Base-by-base conservation (phyloP, 1,140 invertebrate genomes). In the Leucophenga varia region DNA sequence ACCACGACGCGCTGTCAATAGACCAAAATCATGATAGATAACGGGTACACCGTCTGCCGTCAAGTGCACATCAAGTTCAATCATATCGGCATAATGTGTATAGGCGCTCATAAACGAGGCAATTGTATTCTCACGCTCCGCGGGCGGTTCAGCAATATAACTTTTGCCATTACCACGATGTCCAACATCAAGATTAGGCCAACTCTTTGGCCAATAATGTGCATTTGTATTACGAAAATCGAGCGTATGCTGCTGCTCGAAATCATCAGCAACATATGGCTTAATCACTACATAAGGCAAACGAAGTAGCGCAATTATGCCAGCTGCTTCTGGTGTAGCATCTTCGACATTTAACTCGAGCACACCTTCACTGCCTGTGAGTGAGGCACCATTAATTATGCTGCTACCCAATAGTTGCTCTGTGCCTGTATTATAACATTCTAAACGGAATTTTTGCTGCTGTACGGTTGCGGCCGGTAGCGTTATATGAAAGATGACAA, bases 21-120 rank as follows among this genome's bases (percentile, higher is more conserved):
- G 88, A 67, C 90, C 84, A 76, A 93, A 97, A 78, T 98, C 94
- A 73, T 98, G 95, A 77, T 96, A 97, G 50, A 98, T 87, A 34
- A 97, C 90, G 10, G 95, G 94, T 54, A 96, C 82, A 48, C 89
- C 80, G 74, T 98, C 95, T 78, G 94, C 95, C 39, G 91, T 93
- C 25, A 98, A 76, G 72, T 96, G 92, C 17, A 98, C 93, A 79
- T 97, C 95, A 80, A 97, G 91, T 77, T 98, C 95, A 14, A 97
- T 88, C 81, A 94, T 90, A 68, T 97, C 94, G 34, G 90, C 90
- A 44, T 93, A 92, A 75, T 88, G 88, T 43, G 86, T 81, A 43
- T 89, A 87, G 42, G 94, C 93, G 53, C 86, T 86, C 69, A 90
- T 88, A 52, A 97, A 82, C 6, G 93, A 96, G 20, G 91, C 91